Conservation (phyloP, 2,888 invertebrate species). For the Bursaphelenchus okinawaensis region DNA sequence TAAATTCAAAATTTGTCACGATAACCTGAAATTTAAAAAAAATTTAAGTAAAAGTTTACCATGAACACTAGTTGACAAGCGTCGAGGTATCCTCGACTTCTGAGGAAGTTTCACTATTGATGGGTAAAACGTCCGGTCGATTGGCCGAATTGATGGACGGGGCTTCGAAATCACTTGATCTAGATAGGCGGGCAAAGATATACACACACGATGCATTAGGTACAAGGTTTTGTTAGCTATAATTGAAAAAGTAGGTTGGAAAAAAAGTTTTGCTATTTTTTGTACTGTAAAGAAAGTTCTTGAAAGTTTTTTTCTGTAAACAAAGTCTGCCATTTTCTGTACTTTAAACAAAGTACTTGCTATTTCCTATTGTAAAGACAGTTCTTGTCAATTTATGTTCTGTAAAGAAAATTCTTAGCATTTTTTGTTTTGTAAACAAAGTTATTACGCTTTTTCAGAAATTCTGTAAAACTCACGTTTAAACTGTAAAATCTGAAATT, state of each 20-base stretch:
- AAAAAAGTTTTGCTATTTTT: neutral
- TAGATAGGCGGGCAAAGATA: neutral
- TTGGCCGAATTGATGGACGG: neutral
- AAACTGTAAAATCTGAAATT: neutral
- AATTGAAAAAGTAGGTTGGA: neutral
- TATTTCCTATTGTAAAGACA: no score
- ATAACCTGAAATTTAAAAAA: neutral
- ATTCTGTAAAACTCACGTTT: neutral
- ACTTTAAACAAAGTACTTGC: no score
- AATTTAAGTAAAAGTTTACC: neutral
- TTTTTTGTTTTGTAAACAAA: no score
- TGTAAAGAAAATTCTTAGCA: no score
- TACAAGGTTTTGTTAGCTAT: no score
- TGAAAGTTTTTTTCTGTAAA: no score
- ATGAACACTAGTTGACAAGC: neutral
- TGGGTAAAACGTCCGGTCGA: neutral
- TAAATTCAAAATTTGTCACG: no score
- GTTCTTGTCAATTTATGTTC: no score
- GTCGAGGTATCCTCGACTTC: neutral
- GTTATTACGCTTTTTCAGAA: no score
- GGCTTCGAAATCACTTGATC: neutral
- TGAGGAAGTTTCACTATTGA: neutral
- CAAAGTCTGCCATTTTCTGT: no score
- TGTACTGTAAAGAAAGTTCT: no score
- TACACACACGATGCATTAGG: neutral